phyloP scores from a whole-genome alignment of 2,113 vertebrate species.

The Rhodinocichla rosea region DNA sequence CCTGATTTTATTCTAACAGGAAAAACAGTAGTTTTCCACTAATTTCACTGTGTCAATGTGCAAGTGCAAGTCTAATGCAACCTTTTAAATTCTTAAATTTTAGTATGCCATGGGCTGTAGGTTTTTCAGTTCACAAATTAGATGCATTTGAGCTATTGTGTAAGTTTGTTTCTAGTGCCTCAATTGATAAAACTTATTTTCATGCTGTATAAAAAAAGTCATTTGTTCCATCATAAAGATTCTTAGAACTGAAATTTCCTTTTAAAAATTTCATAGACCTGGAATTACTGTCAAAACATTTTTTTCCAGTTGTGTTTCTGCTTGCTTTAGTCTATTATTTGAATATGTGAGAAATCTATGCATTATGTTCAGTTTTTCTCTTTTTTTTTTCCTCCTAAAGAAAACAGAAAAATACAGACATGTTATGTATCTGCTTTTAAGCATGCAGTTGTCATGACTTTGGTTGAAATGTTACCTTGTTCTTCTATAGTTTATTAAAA shows the following conservation, averaged over 20 bases:
- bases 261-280: neutral
- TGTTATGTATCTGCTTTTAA: conserved; percentile 46
- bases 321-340: conserved; percentile 36
- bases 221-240: neutral
- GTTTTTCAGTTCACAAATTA: neutral
- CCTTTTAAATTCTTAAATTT: neutral
- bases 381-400: neutral
- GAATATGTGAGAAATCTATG: conserved; percentile 15
- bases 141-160: neutral
- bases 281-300: neutral
- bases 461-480: conserved; percentile 40
- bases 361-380: neutral
- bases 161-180: conserved; percentile 42
- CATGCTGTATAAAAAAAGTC: neutral
- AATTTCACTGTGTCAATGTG: conserved; percentile 27
- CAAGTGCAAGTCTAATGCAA: neutral
- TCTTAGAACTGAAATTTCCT: neutral
- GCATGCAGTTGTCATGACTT: conserved; percentile 52
- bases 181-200: neutral
- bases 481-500: conserved; percentile 68
- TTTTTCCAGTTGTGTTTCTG: neutral
- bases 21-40: conserved; percentile 31
- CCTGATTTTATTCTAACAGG: neutral
- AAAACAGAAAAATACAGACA: neutral
- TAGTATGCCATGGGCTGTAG: neutral